Base-by-base conservation (phyloP, 2,888 invertebrate genomes). In the Euproctis similis region DNA sequence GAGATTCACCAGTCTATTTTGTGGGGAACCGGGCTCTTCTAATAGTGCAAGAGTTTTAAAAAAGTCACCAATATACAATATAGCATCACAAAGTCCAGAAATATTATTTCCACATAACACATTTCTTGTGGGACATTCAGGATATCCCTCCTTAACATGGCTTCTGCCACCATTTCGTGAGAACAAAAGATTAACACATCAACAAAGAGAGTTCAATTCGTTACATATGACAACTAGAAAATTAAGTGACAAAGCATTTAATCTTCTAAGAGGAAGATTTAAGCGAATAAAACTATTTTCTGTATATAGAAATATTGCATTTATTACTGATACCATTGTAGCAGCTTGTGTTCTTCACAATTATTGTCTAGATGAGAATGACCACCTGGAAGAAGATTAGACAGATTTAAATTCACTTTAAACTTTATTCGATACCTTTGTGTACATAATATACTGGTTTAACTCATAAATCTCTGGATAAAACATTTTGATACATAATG, bases 261-360 rank as follows among this genome's bases (percentile, higher is more conserved):
- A 46, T 25, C 39, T 59, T 2, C 42, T 74, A 29, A 73, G 72
- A 35, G 55, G 51, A 12, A 59, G 71, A 42, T 74, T 74, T 48
- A 42, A 55, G 31, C 50, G 74, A 42, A 52, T 74, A 13, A 72
- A 68, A 54, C 39, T 47, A 8, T 71, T 72, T 46, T 59, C 62
- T 30, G 69, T 68, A 2, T 74, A 74, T 40, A 65, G 72, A 52
- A 67, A 72, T 44, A 56, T 71, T 31, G 43, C 59, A 28, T 74
- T 73, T 47, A 70, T 74, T 30, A 71, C 67, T 30, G 72, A 74
- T 31, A 61, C 68, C 33, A 50, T 70, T 43, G 71, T 70, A 23
- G 72, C 72, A 27, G 69, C 74, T 30, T 74, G 74, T 42, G 67
- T 74, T 38, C 53, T 74, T 36, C 72, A 74, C 38, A 74, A 74